Evolutionary conservation across 2,888 invertebrate species (phyloP).

Genomic region (Acronicta psi): DNA sequence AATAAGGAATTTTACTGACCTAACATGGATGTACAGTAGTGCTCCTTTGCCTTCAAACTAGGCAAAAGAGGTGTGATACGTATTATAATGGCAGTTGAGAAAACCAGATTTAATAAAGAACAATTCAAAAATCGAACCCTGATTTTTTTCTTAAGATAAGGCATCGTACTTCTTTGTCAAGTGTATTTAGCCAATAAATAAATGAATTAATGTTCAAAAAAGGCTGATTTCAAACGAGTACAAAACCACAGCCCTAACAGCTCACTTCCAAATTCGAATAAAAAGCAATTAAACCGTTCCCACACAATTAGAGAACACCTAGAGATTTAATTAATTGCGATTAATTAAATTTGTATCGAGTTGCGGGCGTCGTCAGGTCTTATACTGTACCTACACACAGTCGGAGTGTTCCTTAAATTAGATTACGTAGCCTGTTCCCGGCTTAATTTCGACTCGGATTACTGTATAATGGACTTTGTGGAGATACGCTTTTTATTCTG

Average conservation of each 20-base stretch:
- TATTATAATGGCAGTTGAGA: neutral
- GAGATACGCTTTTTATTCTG: slow-evolving; percentile 32
- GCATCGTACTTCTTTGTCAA: no score
- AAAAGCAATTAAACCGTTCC: slow-evolving; percentile 44
- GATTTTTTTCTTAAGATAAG: no score
- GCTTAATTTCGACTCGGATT: slow-evolving; percentile 61
- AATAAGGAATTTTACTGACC: no score
- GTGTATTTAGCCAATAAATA: no score
- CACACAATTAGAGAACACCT: slow-evolving; percentile 39
- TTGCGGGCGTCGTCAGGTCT: slow-evolving; percentile 45
- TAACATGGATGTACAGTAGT: no score
- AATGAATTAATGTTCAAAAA: no score
- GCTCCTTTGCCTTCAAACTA: no score
- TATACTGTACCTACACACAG: slow-evolving; percentile 30
- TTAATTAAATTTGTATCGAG: slow-evolving; percentile 54
- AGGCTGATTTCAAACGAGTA: neutral
- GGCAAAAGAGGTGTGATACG: no score
- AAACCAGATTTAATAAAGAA: neutral
- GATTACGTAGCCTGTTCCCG: slow-evolving; percentile 51
- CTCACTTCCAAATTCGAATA: slow-evolving; percentile 30
- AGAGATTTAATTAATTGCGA: slow-evolving; percentile 49
- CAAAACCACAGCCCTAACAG: slow-evolving; percentile 1
- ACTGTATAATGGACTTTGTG: slow-evolving; percentile 58
- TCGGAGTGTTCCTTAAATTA: slow-evolving; percentile 53
- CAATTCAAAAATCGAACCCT: neutral